phyloP scores from a whole-genome alignment of 35 echinoderm and acorn worm genomes.

The Anneissia japonica region DNA sequence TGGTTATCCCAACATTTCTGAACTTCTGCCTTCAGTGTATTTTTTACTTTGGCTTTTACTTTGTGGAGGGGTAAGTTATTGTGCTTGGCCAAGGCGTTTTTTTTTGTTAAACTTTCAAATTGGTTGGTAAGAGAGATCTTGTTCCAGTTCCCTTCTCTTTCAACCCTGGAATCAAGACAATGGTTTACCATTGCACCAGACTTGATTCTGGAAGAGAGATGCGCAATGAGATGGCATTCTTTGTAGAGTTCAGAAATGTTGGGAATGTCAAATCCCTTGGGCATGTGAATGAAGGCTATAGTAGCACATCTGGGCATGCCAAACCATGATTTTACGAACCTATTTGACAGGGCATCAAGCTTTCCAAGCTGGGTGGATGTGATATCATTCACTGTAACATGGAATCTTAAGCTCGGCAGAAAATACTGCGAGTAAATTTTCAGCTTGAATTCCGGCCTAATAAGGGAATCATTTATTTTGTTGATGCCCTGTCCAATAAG shows the following conservation, averaged over 20 bases:
- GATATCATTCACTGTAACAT: constrained; percentile 11
- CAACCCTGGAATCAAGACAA: not conserved
- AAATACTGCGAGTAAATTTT: constrained; percentile 21
- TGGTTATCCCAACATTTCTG: not conserved
- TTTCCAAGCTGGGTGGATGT: not conserved
- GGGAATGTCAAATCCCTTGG: constrained; percentile 16
- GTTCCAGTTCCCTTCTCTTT: not conserved
- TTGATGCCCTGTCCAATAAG: too few species aligned
- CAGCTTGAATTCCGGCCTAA: not conserved
- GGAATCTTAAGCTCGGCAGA: constrained; percentile 24
- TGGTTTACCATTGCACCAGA: not conserved
- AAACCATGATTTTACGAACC: constrained; percentile 11
- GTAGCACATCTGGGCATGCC: constrained; percentile 5
- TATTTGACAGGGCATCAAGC: constrained; percentile 32
- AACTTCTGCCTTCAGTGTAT: not conserved
- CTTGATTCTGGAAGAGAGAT: not conserved
- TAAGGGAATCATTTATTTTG: too few species aligned
- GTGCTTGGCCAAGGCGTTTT: not conserved
- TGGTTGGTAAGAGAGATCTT: not conserved
- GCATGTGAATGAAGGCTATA: not conserved
- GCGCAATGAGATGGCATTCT: constrained; percentile 2
- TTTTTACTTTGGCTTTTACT: not conserved
- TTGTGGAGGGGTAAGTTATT: not conserved
- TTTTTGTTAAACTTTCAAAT: not conserved
- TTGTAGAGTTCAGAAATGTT: constrained; percentile 13